A percentile compares a stretch with the other conserved stretches of the same genome.
These are phyloP conservation scores for Pocota personata DNA, from an alignment of 2,888 invertebrate genomes.

Conservation along the genomic window DNA sequence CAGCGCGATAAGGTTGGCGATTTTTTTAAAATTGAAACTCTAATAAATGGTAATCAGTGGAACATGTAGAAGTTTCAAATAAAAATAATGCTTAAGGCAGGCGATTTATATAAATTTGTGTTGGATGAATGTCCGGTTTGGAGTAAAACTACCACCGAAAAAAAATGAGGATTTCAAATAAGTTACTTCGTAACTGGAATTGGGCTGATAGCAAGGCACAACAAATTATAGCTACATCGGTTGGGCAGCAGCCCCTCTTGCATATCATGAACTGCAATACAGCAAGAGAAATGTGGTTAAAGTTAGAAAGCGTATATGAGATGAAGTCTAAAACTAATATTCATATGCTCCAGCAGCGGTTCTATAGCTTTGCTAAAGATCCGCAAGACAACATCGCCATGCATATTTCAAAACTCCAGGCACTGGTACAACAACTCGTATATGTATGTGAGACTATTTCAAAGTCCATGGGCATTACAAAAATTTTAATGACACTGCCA, in stretches of 20 bases:
- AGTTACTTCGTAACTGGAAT: not conserved
- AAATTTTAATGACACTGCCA: slow-evolving; percentile 58
- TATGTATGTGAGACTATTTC: slow-evolving; percentile 64
- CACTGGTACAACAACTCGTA: slow-evolving; percentile 45
- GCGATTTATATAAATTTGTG: no score
- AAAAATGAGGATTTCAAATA: not conserved
- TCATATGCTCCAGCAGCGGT: no score
- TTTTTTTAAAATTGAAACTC: no score
- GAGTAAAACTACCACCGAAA: not conserved
- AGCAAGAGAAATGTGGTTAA: no score
- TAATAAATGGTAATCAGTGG: no score
- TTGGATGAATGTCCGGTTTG: no score
- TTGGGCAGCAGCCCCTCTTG: no score
- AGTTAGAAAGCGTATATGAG: not conserved
- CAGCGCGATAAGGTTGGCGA: no score
- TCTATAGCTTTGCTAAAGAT: slow-evolving; percentile 67
- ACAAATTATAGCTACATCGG: not conserved
- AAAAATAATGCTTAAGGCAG: no score
- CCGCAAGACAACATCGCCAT: slow-evolving; percentile 61
- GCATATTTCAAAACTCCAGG: slow-evolving; percentile 62
- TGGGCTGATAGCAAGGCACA: not conserved
- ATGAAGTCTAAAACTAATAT: no score
- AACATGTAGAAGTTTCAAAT: no score
- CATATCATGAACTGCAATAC: not conserved
- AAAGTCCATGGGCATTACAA: slow-evolving; percentile 53